Evolutionary conservation across 2,888 invertebrate genomes (phyloP).

Genomic region (Aphidius colemani): DNA sequence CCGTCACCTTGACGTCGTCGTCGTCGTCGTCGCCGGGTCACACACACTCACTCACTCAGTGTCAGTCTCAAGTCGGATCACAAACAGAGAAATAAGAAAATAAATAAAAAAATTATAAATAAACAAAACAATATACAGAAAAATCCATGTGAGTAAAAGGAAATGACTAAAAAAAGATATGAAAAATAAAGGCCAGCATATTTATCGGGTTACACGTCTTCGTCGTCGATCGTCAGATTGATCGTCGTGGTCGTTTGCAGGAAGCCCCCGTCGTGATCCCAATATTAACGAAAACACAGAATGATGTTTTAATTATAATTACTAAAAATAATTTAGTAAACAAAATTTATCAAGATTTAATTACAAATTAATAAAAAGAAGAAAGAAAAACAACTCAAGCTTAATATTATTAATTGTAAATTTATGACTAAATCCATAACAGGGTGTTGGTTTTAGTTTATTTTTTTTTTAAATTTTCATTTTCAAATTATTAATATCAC

Average conservation of each 20-base stretch:
- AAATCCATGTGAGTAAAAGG: slow-evolving; percentile 9
- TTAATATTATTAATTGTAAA: too few relatives aligned
- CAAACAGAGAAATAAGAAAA: slow-evolving; percentile 22
- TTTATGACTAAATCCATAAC: too few relatives aligned
- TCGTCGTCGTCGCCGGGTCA: slow-evolving; percentile 33
- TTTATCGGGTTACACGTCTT: slow-evolving; percentile 17
- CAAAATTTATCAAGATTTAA: too few relatives aligned
- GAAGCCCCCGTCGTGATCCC: slow-evolving; percentile 19
- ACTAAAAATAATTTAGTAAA: slow-evolving; percentile 3
- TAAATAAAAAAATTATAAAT: slow-evolving; percentile 12
- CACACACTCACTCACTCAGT: slow-evolving; percentile 34
- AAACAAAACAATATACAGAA: slow-evolving; percentile 5
- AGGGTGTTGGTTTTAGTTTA: too few relatives aligned
- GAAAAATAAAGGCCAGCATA: neutral
- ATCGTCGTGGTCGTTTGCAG: slow-evolving; percentile 11
- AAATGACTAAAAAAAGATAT: neutral
- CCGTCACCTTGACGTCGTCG: slow-evolving; percentile 28
- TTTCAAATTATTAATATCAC: too few relatives aligned
- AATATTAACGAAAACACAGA: slow-evolving; percentile 7
- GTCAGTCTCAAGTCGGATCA: slow-evolving; percentile 37
- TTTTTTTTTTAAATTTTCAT: too few relatives aligned
- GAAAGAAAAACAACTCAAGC: too few relatives aligned
- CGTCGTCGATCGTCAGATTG: slow-evolving; percentile 17
- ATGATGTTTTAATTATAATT: neutral
- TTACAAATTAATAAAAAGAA: too few relatives aligned